Conservation (phyloP, 2,797 vertebrate species). For the Harpagifer antarcticus region DNA sequence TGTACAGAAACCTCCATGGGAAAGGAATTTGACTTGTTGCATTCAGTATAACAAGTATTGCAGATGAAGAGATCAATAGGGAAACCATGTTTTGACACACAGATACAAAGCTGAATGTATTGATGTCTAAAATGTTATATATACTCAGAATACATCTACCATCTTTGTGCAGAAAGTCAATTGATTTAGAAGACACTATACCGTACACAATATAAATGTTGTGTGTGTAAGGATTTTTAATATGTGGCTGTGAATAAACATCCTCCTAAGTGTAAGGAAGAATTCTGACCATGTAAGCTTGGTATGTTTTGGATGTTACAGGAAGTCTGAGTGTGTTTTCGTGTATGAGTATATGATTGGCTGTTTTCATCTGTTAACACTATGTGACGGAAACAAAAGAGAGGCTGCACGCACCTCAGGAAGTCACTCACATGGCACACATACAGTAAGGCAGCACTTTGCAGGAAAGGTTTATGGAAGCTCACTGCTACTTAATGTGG, state of each 20-base stretch:
- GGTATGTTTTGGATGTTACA: background rate
- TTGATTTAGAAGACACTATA: background rate
- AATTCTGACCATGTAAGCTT: background rate
- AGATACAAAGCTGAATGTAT: slow-evolving; percentile 4
- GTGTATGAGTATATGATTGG: background rate
- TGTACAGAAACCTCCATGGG: background rate
- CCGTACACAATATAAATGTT: background rate
- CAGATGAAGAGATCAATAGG: slow-evolving; percentile 10
- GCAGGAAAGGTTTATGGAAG: slow-evolving; percentile 26
- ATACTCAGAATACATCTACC: background rate
- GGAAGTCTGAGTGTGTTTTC: background rate
- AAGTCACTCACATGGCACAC: slow-evolving; percentile 21
- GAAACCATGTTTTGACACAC: background rate
- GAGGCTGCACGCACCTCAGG: background rate
- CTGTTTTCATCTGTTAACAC: slow-evolving; percentile 15
- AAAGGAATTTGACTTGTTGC: slow-evolving; percentile 11
- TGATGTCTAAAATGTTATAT: background rate
- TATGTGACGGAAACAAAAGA: slow-evolving; percentile 16
- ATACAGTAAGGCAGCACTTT: slow-evolving; percentile 3
- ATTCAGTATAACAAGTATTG: background rate
- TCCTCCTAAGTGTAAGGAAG: background rate
- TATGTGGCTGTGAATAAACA: slow-evolving; percentile 1
- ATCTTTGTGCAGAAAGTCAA: background rate
- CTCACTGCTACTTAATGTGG: slow-evolving; percentile 2
- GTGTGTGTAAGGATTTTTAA: slow-evolving; percentile 1